These are phyloP conservation scores for Drosophila fungiperda DNA, from an alignment of 2,888 invertebrate genomes.

Conservation along the genomic window DNA sequence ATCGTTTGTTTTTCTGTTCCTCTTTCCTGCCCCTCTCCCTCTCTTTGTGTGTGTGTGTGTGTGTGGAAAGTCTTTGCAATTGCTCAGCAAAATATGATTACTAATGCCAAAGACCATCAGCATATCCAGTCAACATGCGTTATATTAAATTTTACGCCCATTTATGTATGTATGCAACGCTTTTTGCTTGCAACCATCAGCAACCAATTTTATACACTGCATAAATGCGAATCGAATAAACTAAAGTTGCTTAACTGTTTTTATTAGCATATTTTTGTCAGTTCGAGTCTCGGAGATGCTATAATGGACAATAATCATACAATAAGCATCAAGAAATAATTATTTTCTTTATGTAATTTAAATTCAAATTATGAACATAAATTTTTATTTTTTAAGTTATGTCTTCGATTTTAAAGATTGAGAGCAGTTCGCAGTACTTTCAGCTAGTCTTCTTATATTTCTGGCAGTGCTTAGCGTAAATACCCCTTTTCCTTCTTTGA, in stretches of 20 bases:
- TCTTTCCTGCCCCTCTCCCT: neutral
- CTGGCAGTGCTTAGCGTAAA: too few species aligned
- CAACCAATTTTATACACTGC: conserved; percentile 43
- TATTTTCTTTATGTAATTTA: too few species aligned
- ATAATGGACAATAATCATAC: neutral
- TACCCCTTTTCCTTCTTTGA: neutral
- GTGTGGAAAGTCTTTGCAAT: conserved; percentile 61
- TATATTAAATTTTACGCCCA: conserved; percentile 64
- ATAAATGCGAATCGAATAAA: conserved; percentile 7
- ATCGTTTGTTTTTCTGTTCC: conserved; percentile 29
- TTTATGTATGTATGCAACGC: conserved; percentile 26
- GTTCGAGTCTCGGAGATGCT: neutral
- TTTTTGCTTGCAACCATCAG: conserved; percentile 52
- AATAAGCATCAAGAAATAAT: neutral
- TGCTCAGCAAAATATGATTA: conserved; percentile 79
- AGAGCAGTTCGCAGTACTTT: conserved; percentile 28
- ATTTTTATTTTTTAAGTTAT: neutral
- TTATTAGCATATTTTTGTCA: neutral
- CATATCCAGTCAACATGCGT: conserved; percentile 54
- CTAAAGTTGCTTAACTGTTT: conserved; percentile 21
- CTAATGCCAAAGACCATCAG: conserved; percentile 69
- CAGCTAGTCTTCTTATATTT: conserved; percentile 22
- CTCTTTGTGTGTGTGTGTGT: conserved; percentile 10
- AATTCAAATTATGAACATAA: neutral
- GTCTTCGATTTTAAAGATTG: neutral